These are phyloP conservation scores for Strigamia maritima DNA, from an alignment of 2,888 invertebrate genomes.

Conservation along the genomic window DNA sequence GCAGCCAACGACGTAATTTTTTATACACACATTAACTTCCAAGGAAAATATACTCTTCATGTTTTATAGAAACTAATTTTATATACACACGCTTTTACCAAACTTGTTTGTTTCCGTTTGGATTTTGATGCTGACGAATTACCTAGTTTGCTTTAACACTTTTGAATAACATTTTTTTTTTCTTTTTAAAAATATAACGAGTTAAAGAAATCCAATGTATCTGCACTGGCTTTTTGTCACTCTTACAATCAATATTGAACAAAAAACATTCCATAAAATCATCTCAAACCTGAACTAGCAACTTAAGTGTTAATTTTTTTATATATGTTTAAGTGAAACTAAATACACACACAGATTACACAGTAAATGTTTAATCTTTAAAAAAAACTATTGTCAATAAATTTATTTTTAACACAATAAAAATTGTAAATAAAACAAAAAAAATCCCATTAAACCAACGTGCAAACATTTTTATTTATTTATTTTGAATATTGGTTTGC, in stretches of 20 bases:
- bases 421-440: background rate
- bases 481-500: background rate
- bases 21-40: background rate
- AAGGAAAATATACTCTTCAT: constrained; percentile 23
- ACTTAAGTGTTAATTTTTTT: background rate
- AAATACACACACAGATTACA: background rate
- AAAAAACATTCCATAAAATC: constrained; percentile 1
- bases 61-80: constrained; percentile 28
- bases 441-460: background rate
- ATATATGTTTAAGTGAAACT: background rate
- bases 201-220: background rate
- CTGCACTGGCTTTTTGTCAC: background rate
- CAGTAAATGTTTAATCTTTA: background rate
- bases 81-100: background rate
- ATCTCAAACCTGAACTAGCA: background rate
- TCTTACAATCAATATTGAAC: background rate
- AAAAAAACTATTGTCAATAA: background rate
- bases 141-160: background rate
- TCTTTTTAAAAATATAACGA: background rate
- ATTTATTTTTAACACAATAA: background rate
- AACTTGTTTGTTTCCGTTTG: background rate
- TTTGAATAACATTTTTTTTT: no score
- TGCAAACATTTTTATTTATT: background rate
- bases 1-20: background rate
- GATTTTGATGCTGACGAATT: background rate